These are phyloP conservation scores for Corapipo altera DNA, from an alignment of 2,113 vertebrate genomes.

Conservation along the genomic window DNA sequence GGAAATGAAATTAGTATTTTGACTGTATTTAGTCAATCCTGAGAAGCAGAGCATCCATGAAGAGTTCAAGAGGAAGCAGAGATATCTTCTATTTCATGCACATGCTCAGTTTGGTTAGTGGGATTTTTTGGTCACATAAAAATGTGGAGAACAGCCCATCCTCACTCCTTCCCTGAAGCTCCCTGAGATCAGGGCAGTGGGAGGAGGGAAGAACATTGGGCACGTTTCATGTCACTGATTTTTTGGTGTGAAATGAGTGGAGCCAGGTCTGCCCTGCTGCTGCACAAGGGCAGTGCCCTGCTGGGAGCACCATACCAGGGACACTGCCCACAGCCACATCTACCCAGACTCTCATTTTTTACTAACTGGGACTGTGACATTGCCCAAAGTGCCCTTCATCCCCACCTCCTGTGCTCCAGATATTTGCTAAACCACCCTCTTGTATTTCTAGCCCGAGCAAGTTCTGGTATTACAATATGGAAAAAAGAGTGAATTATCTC, in stretches of 20 bases:
- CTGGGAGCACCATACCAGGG: not conserved
- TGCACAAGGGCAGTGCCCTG: not conserved
- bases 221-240: not conserved
- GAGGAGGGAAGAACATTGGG: not conserved
- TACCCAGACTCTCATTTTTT: not conserved
- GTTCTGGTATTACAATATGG: not conserved
- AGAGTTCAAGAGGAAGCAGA: not conserved
- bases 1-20: not conserved
- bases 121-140: not conserved
- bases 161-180: not conserved
- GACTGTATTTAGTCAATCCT: not conserved
- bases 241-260: not conserved
- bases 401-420: not conserved
- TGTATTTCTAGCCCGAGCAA: not conserved
- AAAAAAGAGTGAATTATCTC: not conserved
- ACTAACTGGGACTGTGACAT: not conserved
- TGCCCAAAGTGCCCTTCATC: not conserved
- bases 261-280: not conserved
- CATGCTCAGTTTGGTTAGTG: not conserved
- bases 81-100: not conserved
- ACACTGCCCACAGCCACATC: not conserved
- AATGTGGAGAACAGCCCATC: not conserved
- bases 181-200: not conserved
- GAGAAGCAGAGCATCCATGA: not conserved
- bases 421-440: not conserved